Percentiles rank a stretch among this genome's conserved stretches.
phyloP scores from a whole-genome alignment of 1,140 invertebrate species.

The Bombyx mori region DNA sequence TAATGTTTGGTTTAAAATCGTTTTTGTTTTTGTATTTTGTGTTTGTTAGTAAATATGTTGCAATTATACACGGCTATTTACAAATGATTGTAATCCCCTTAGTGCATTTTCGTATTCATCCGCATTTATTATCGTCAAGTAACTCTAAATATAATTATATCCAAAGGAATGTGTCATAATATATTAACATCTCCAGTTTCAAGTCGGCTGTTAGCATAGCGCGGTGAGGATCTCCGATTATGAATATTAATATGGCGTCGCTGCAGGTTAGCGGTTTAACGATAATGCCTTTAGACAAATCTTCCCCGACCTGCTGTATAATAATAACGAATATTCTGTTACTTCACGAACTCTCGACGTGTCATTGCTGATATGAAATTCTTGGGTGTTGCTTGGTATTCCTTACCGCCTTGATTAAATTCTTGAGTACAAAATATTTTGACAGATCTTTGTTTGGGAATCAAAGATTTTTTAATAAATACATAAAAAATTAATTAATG shows the following conservation, averaged over 20 bases:
- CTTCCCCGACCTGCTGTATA: slow-evolving; percentile 7
- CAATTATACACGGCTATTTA: background rate
- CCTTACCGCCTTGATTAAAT: too few relatives aligned
- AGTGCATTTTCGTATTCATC: too few relatives aligned
- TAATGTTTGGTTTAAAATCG: too few relatives aligned
- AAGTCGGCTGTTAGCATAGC: slow-evolving; percentile 31
- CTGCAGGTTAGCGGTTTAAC: slow-evolving; percentile 49
- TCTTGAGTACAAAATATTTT: too few relatives aligned
- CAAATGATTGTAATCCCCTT: background rate
- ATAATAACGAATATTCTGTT: too few relatives aligned
- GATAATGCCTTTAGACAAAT: slow-evolving; percentile 56
- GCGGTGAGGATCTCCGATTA: slow-evolving; percentile 46
- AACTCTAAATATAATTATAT: slow-evolving; percentile 16
- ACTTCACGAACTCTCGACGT: too few relatives aligned
- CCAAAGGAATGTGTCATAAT: slow-evolving; percentile 37
- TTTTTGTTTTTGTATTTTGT: too few relatives aligned
- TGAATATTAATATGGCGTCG: slow-evolving; percentile 65
- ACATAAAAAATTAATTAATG: too few relatives aligned
- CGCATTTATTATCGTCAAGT: background rate
- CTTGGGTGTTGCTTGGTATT: too few relatives aligned
- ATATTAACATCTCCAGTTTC: slow-evolving; percentile 51
- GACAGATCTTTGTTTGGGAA: too few relatives aligned
- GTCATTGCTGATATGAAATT: too few relatives aligned
- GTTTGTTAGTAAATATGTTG: background rate
- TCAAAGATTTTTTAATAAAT: too few relatives aligned